A percentile compares a stretch with the other conserved stretches of the same genome.
These are phyloP conservation scores for Trematomus loennbergii DNA, from an alignment of 2,113 vertebrate species.

Conservation along the genomic window DNA sequence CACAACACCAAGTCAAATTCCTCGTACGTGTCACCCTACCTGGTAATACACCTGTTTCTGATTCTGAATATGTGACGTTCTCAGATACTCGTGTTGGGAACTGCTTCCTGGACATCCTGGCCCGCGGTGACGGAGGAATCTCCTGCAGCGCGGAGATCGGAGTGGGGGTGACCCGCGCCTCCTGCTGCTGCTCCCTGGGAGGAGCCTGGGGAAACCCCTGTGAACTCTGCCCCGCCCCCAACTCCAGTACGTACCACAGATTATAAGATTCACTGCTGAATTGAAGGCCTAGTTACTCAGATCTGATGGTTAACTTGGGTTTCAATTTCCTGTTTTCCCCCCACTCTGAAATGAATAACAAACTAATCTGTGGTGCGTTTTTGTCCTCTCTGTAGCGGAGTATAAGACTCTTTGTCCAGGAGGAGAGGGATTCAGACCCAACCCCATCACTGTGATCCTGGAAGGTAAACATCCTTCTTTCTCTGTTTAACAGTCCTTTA, in stretches of 20 bases:
- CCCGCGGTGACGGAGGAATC: slow-evolving; percentile 91
- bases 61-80: background rate
- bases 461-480: slow-evolving; percentile 86
- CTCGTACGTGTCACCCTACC: no score
- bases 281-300: background rate
- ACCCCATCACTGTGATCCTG: slow-evolving; percentile 93
- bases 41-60: no score
- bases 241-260: slow-evolving; percentile 87
- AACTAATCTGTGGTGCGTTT: background rate
- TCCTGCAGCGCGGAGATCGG: slow-evolving; percentile 93
- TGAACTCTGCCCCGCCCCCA: slow-evolving; percentile 90
- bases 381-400: slow-evolving; percentile 83
- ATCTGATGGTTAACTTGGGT: no score
- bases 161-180: slow-evolving; percentile 89
- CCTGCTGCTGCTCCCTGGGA: slow-evolving; percentile 94
- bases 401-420: slow-evolving; percentile 95
- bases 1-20: no score
- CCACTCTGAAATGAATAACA: no score
- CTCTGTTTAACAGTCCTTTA: background rate
- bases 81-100: slow-evolving; percentile 92
- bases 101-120: slow-evolving; percentile 91
- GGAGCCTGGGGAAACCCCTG: slow-evolving; percentile 95
- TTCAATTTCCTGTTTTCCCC: no score
- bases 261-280: background rate
- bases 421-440: slow-evolving; percentile 93